Conservation (phyloP, 2,797 vertebrate species). For the Ispidina lecontei region DNA sequence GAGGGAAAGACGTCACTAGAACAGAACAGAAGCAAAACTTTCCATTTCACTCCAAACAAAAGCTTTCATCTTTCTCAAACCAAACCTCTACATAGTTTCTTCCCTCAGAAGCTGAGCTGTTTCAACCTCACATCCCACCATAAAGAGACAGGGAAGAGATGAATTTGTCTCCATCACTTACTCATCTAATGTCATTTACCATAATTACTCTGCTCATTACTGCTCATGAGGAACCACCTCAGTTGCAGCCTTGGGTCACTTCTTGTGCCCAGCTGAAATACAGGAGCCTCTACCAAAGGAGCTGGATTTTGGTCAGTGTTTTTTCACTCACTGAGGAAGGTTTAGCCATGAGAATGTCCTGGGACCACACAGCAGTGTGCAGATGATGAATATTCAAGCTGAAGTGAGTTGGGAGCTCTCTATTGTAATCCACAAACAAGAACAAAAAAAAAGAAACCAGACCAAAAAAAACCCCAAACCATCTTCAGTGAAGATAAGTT, state of each 20-base stretch:
- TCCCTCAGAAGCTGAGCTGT: conserved; percentile 19
- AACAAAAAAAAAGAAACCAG: background rate
- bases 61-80: background rate
- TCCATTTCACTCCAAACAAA: conserved; percentile 5
- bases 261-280: background rate
- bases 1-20: background rate
- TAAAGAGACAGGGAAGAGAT: background rate
- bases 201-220: background rate
- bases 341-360: background rate
- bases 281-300: background rate
- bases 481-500: background rate
- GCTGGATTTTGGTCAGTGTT: background rate
- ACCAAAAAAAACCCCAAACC: background rate
- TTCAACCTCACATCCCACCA: background rate
- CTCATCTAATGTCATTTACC: background rate
- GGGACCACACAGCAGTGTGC: background rate
- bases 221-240: background rate
- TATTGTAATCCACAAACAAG: background rate
- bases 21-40: conserved; percentile 1
- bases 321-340: background rate
- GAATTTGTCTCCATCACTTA: background rate
- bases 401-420: background rate
- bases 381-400: background rate
- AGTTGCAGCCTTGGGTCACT: background rate
- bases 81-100: background rate